Evolutionary conservation across 1,140 invertebrate genomes (phyloP), one percentile per base, ranked within the genome.

Genomic region (Ceratina australensis): DNA sequence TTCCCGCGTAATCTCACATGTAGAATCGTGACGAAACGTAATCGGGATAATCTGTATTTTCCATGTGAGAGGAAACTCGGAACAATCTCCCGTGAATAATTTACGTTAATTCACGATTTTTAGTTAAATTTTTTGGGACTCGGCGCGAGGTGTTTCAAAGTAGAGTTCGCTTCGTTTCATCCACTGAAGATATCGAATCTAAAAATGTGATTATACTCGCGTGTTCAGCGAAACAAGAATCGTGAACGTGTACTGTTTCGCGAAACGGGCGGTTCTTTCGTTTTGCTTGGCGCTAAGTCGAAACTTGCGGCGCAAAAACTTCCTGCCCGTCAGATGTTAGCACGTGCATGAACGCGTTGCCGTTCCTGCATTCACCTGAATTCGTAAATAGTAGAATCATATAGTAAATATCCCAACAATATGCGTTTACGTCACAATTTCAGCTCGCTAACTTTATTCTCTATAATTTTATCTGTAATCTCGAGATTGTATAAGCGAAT

Each of bases 1-100:
- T 83, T 82, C 78, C 71, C 77, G 57, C 72, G 77, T 84, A 80
- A 84, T 78, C 81, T 79, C 75, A 72, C 80, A 78, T 56, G 56
- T 64, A 64, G 68, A 59, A 73, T 76, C 60, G 78, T 77, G 78
- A 83, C 82, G 78, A 80, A 78, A 80, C 63, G 22, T 66, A 52
- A 42, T 42, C 56, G 54, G 69, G 82, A 84, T 84, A 84, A 4
- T 26, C 18, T 10, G 13, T 65, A 72, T 71, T 71, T 26, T 57
- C 18, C 54, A 28, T 52, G 50, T 52, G 42, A 57, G 33, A 79
- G 57, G 20, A 79, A 68, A 74, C 67, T 67, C 75, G 57, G 22
- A 56, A 10, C 24, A 10, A 49, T 77, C 63, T 50, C 28, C 49
- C 52, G 63, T 28, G 28, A 66, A 76, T 57, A 71, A 81, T 59